These are phyloP conservation scores for Channa maculata DNA, from an alignment of 2,113 vertebrate genomes.

Conservation along the genomic window DNA sequence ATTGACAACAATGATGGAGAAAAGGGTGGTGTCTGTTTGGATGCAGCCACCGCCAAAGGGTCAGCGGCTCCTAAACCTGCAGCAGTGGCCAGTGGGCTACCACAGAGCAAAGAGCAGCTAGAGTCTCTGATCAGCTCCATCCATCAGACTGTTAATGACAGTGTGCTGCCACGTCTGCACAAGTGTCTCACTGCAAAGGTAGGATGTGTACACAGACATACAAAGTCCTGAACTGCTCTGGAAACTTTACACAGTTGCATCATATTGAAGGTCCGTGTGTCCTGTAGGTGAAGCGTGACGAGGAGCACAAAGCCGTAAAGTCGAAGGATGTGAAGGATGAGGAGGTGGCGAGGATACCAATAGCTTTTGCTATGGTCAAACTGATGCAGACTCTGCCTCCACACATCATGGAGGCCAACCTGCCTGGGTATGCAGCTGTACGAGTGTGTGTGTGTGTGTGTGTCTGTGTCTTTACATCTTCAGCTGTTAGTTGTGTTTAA, in stretches of 20 bases:
- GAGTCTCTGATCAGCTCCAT: slow-evolving; percentile 87
- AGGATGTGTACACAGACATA: neutral
- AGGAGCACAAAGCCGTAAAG: slow-evolving; percentile 94
- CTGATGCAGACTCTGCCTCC: slow-evolving; percentile 94
- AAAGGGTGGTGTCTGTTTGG: neutral
- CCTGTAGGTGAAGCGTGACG: slow-evolving; percentile 90
- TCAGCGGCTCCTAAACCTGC: slow-evolving; percentile 13
- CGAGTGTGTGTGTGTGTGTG: slow-evolving; percentile 50
- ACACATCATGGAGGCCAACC: slow-evolving; percentile 90
- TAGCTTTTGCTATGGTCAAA: slow-evolving; percentile 96
- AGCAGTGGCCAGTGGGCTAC: slow-evolving; percentile 81
- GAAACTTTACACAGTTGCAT: accelerated
- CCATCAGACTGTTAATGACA: slow-evolving; percentile 86
- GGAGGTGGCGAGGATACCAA: slow-evolving; percentile 90
- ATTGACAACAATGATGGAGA: slow-evolving; percentile 45
- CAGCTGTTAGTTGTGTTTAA: no score
- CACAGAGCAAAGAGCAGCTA: slow-evolving; percentile 88
- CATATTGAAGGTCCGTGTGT: neutral
- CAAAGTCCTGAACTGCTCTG: neutral
- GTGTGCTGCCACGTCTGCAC: slow-evolving; percentile 91
- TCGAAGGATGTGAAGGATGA: slow-evolving; percentile 93
- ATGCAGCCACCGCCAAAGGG: neutral
- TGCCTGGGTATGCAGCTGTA: slow-evolving; percentile 84
- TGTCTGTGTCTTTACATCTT: neutral
- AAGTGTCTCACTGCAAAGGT: slow-evolving; percentile 95